Evolutionary conservation across 2,888 invertebrate species (phyloP), one percentile per base, ranked within the genome.

Genomic region (Sphaerophoria rueppellii): DNA sequence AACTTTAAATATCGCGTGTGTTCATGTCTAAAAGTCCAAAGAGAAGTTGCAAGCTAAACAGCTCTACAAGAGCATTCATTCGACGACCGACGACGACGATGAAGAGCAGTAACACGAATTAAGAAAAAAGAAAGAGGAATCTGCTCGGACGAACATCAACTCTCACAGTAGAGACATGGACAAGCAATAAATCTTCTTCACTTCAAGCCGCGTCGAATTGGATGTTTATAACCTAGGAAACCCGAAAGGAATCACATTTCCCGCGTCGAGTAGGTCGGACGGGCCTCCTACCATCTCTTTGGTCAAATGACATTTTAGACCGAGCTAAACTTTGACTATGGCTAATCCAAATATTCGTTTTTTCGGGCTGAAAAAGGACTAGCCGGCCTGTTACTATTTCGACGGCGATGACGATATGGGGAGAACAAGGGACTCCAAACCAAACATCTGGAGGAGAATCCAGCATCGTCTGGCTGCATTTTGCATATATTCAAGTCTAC

Each of bases 111-210:
- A 54, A 52, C 14, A 54, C 11, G 46, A 54, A 60, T 4, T 11
- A 43, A 5, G 12, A 67, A 48, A 46, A 61, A 32, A 24, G 2
- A 67, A 61, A 67, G 35, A 69, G 43, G 70, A 74, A 74, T 82
- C 73, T 71, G 83, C 79, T 83, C 55, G 55, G 57, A 72, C 60
- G 79, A 72, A 85, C 85, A 85, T 80, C 85, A 85, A 77, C 76
- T 85, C 76, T 85, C 80, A 77, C 81, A 80, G 80, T 76, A 79
- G 83, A 76, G 83, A 76, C 71, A 70, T 85, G 81, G 85, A 85
- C 85, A 85, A 81, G 85, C 76, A 81, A 85, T 85, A 85, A 85
- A 85, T 85, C 85, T 85, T 73, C 85, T 77, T 85, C 85, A 85
- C 85, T 85, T 85, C 81, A 81, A 81, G 81, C 81, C 85, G 81